Conservation (phyloP, 2,797 vertebrate genomes). For the Hydrophis major region DNA sequence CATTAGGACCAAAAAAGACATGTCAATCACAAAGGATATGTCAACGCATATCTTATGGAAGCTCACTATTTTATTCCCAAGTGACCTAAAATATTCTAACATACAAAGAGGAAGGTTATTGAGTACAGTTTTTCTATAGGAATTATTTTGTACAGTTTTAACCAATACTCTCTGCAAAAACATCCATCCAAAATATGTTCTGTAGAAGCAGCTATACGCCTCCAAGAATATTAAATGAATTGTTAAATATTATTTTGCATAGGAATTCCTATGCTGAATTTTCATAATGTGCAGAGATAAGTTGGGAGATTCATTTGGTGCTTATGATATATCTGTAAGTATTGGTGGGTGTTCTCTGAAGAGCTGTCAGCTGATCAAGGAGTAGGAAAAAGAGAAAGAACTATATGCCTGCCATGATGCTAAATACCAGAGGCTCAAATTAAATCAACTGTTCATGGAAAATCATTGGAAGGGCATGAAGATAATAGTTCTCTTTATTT, state of each 20-base stretch:
- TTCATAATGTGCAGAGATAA: not conserved
- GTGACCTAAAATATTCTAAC: not conserved
- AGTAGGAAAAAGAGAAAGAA: not conserved
- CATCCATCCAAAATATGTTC: not conserved
- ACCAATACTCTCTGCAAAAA: not conserved
- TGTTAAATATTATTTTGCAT: not conserved
- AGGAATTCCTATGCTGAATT: not conserved
- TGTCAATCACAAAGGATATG: not conserved
- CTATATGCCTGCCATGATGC: not conserved
- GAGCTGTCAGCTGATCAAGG: not conserved
- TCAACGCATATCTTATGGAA: not conserved
- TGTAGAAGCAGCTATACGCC: not conserved
- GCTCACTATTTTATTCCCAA: not conserved
- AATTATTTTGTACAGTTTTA: not conserved
- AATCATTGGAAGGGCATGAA: not conserved
- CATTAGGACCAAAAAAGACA: not conserved
- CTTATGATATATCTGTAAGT: not conserved
- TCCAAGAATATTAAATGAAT: not conserved
- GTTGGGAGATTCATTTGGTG: not conserved
- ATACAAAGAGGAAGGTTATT: not conserved
- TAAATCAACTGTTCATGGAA: not conserved
- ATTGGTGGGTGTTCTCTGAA: not conserved
- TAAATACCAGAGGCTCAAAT: not conserved
- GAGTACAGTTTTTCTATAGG: slow-evolving; percentile 6
- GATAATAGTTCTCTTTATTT: not conserved